Conservation (phyloP, 2,113 vertebrate genomes). For the Alethe castanea region DNA sequence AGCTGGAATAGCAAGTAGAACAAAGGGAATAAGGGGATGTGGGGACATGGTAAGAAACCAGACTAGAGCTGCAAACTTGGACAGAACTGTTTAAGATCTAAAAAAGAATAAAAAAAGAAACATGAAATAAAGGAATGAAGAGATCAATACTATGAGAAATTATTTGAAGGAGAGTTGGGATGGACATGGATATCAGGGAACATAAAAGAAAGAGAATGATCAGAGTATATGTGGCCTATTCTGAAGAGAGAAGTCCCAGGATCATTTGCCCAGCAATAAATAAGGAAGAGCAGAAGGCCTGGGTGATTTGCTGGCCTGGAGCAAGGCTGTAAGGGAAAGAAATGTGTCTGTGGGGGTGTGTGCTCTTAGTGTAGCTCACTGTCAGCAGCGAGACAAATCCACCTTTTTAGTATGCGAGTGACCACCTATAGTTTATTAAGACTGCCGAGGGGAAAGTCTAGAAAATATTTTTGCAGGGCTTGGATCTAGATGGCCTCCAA, state of each 20-base stretch:
- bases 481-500: background rate
- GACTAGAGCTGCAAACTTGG: background rate
- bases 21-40: slow-evolving; percentile 17
- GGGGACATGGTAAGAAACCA: slow-evolving; percentile 15
- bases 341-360: background rate
- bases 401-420: background rate
- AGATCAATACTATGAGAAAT: background rate
- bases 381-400: background rate
- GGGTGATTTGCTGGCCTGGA: background rate
- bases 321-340: background rate
- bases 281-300: background rate
- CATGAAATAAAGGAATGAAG: background rate
- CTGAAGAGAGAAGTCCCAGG: background rate
- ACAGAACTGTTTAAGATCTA: background rate
- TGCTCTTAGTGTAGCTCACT: background rate
- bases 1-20: slow-evolving; percentile 55
- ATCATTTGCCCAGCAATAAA: background rate
- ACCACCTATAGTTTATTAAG: background rate
- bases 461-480: background rate
- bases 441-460: background rate
- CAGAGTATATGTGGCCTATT: background rate
- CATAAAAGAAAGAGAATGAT: background rate
- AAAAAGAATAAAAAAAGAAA: background rate
- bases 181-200: background rate
- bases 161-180: background rate